A percentile compares a stretch with the other conserved stretches of the same genome.
Conservation (phyloP, 2,888 invertebrate species). For the Cheilosia impressa region DNA sequence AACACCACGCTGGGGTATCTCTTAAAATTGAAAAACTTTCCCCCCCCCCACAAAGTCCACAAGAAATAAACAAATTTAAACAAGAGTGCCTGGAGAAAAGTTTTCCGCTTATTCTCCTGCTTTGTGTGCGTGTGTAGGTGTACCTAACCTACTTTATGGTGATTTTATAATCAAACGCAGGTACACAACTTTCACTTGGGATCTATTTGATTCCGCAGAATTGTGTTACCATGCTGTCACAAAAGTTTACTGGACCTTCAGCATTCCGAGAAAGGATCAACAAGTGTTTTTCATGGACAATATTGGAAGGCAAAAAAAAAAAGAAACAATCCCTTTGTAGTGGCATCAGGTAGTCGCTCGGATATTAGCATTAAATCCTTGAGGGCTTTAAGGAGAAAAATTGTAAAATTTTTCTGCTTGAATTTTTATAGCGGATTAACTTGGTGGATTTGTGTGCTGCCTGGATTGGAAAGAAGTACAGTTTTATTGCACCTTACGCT, state of each 20-base stretch:
- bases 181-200: neutral
- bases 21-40: constrained; percentile 18
- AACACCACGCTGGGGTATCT: neutral
- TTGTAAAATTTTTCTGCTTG: neutral
- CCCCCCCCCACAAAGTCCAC: neutral
- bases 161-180: neutral
- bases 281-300: constrained; percentile 35
- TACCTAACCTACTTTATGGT: too few relatives aligned
- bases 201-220: constrained; percentile 3
- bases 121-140: neutral
- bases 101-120: neutral
- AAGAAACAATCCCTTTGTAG: constrained; percentile 6
- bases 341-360: constrained; percentile 32
- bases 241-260: constrained; percentile 13
- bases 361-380: constrained; percentile 14
- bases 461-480: neutral
- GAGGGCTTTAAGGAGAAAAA: constrained; percentile 7
- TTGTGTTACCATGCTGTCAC: constrained; percentile 1
- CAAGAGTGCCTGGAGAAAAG: neutral
- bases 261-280: constrained; percentile 31
- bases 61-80: neutral
- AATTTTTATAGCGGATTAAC: constrained; percentile 10
- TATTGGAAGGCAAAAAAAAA: neutral
- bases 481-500: constrained; percentile 20
- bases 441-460: neutral